Percentiles rank a stretch among this genome's conserved stretches.
These are phyloP conservation scores for Brachyptera putata DNA, from an alignment of 2,888 invertebrate genomes.

Conservation along the genomic window DNA sequence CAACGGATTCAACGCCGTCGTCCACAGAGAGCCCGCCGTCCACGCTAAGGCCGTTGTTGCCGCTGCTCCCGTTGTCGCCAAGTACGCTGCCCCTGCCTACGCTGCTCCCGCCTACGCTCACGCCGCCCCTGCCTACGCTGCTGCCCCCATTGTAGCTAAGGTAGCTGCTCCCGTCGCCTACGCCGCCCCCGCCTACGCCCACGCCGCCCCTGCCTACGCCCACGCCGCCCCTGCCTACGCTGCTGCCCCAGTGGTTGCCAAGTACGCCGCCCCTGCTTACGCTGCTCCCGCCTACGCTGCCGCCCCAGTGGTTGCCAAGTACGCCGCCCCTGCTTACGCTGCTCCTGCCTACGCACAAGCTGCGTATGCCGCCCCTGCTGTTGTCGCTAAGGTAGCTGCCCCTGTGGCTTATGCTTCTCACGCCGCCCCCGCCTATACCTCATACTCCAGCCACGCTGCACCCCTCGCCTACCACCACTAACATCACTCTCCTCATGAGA, in stretches of 20 bases:
- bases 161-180: conserved; percentile 34
- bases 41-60: conserved; percentile 34
- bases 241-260: conserved; percentile 28
- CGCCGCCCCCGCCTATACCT: conserved; percentile 24
- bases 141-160: conserved; percentile 24
- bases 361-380: conserved; percentile 25
- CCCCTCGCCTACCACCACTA: conserved; percentile 26
- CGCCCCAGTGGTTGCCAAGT: conserved; percentile 26
- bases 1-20: conserved; percentile 56
- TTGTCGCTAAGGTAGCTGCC: conserved; percentile 33
- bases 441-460: conserved; percentile 23
- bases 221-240: conserved; percentile 34
- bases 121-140: conserved; percentile 22
- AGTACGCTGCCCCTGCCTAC: conserved; percentile 27
- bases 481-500: not conserved
- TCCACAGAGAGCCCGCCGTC: conserved; percentile 48
- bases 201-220: conserved; percentile 26
- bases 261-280: conserved; percentile 31
- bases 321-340: conserved; percentile 24
- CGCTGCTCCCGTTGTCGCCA: conserved; percentile 38
- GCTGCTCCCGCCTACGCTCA: conserved; percentile 25
- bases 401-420: conserved; percentile 31
- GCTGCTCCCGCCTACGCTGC: conserved; percentile 32
- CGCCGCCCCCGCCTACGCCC: conserved; percentile 28
- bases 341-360: conserved; percentile 18